Evolutionary conservation across 1,140 invertebrate genomes (phyloP).

Genomic region (Amyelois transitella): DNA sequence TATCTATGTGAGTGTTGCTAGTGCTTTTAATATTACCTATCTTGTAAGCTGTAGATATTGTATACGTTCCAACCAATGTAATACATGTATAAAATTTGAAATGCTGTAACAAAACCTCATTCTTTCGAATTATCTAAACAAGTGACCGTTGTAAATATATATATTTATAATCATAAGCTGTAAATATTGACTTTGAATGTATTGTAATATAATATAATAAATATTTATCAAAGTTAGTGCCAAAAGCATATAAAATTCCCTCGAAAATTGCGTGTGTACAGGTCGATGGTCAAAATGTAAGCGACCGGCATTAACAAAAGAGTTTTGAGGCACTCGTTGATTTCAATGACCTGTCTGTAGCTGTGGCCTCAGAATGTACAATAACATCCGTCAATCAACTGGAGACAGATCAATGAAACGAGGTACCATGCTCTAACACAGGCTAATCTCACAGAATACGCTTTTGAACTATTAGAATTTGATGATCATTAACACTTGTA

Average conservation of each 20-base stretch:
- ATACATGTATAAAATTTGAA: slow-evolving; percentile 28
- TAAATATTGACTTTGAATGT: slow-evolving; percentile 63
- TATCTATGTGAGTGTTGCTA: slow-evolving; percentile 33
- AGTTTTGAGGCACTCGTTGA: background rate
- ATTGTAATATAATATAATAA: slow-evolving; percentile 55
- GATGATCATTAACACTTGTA: slow-evolving; percentile 20
- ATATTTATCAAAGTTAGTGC: slow-evolving; percentile 68
- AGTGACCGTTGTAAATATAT: slow-evolving; percentile 50
- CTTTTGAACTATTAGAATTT: slow-evolving; percentile 40
- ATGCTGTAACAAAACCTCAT: slow-evolving; percentile 29
- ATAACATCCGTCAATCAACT: background rate
- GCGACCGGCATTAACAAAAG: slow-evolving; percentile 1
- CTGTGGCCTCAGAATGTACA: background rate
- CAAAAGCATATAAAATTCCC: slow-evolving; percentile 61
- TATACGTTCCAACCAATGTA: slow-evolving; percentile 34
- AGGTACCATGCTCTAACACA: background rate
- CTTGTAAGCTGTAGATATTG: slow-evolving; percentile 41
- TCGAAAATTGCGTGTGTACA: slow-evolving; percentile 41
- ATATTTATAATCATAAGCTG: slow-evolving; percentile 46
- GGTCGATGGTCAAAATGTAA: slow-evolving; percentile 9
- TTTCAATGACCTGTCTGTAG: slow-evolving; percentile 1
- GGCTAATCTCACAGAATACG: slow-evolving; percentile 35
- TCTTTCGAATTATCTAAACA: slow-evolving; percentile 21
- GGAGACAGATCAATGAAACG: background rate
- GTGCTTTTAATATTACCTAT: slow-evolving; percentile 29